Evolutionary conservation across 2,888 invertebrate genomes (phyloP).

Genomic region (Oscheius sp.): DNA sequence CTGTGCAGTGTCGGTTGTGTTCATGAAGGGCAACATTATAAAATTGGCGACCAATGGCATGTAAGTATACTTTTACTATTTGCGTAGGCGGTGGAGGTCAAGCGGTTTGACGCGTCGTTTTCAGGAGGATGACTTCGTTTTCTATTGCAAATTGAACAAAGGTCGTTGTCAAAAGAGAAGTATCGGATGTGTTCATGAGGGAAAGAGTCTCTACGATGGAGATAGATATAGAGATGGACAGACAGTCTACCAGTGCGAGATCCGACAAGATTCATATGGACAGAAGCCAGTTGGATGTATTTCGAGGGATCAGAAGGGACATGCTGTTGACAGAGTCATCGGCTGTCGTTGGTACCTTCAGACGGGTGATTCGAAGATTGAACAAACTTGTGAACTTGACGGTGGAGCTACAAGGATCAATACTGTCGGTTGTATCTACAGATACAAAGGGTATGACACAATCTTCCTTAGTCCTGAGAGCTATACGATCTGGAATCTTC

Average conservation of each 20-base stretch:
- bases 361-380: slow-evolving; percentile 50
- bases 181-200: slow-evolving; percentile 58
- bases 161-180: slow-evolving; percentile 60
- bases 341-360: slow-evolving; percentile 64
- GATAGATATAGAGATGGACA: slow-evolving; percentile 58
- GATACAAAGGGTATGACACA: slow-evolving; percentile 62
- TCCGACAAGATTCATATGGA: slow-evolving; percentile 53
- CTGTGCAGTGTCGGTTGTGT: slow-evolving; percentile 67
- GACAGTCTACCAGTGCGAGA: slow-evolving; percentile 64
- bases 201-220: slow-evolving; percentile 62
- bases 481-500: slow-evolving; percentile 63
- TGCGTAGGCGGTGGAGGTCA: not conserved
- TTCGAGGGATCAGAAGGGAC: slow-evolving; percentile 46
- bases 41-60: slow-evolving; percentile 63
- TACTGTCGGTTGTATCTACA: slow-evolving; percentile 63
- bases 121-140: slow-evolving; percentile 67
- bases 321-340: slow-evolving; percentile 59
- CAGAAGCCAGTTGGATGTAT: slow-evolving; percentile 64
- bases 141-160: slow-evolving; percentile 63
- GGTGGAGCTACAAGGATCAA: slow-evolving; percentile 51
- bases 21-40: slow-evolving; percentile 52
- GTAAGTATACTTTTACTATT: slow-evolving; percentile 37
- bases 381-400: slow-evolving; percentile 60
- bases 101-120: slow-evolving; percentile 15
- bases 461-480: slow-evolving; percentile 58